Percentiles rank a stretch among this genome's conserved stretches.
These are phyloP conservation scores for Megastigmus dorsalis DNA, from an alignment of 2,888 invertebrate genomes.

Conservation along the genomic window DNA sequence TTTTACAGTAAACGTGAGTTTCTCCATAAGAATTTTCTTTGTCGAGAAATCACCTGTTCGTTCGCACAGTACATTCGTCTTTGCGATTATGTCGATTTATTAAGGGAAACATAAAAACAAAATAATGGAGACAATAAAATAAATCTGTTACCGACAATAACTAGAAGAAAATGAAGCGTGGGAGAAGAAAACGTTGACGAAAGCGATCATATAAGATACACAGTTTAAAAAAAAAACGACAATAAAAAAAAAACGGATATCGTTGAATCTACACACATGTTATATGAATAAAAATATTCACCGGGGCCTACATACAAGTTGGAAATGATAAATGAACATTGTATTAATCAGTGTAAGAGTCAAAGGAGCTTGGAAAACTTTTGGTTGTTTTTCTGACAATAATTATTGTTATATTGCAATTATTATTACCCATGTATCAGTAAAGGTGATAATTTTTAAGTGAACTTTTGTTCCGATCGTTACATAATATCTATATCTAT, in stretches of 20 bases:
- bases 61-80: too few relatives aligned
- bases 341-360: background rate
- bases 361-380: conserved; percentile 30
- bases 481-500: too few relatives aligned
- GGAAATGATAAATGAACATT: conserved; percentile 22
- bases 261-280: conserved; percentile 26
- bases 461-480: too few relatives aligned
- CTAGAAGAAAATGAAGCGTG: background rate
- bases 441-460: background rate
- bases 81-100: too few relatives aligned
- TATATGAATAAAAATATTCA: conserved; percentile 30
- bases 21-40: too few relatives aligned
- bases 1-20: conserved; percentile 12
- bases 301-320: conserved; percentile 51
- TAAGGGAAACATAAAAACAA: too few relatives aligned
- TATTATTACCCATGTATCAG: background rate
- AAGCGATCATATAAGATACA: background rate
- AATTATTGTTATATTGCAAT: too few relatives aligned
- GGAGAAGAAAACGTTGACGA: background rate
- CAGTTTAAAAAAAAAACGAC: conserved; percentile 9
- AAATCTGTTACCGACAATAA: conserved; percentile 37
- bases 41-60: too few relatives aligned
- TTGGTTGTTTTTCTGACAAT: too few relatives aligned
- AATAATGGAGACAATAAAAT: conserved; percentile 45
- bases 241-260: conserved; percentile 36